Conservation (phyloP, 2,797 vertebrate genomes). For the Sternarchorhynchus goeldii region DNA sequence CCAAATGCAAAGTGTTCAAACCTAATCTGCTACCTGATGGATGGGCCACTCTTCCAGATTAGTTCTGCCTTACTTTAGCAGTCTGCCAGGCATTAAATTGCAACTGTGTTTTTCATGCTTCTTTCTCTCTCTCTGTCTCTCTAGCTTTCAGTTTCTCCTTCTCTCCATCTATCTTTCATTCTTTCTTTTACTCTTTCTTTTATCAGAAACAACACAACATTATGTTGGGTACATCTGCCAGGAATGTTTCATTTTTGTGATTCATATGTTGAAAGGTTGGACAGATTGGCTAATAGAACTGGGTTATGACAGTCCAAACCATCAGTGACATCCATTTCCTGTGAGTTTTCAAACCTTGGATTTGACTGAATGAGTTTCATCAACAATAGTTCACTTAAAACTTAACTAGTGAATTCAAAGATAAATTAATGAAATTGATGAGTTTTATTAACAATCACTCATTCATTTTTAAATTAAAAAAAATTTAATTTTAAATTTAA, state of each 20-base stretch:
- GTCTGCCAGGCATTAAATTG: constrained; percentile 40
- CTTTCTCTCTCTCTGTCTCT: background rate
- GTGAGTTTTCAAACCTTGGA: background rate
- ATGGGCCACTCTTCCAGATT: constrained; percentile 45
- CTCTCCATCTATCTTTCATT: background rate
- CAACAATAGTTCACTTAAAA: no score
- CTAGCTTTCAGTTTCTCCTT: background rate
- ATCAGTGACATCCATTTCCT: background rate
- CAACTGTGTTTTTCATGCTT: background rate
- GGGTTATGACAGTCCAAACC: background rate
- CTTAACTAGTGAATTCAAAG: no score
- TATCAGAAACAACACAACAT: no score
- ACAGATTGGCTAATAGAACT: background rate
- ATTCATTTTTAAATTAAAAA: no score
- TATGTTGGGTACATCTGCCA: no score
- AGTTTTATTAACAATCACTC: no score
- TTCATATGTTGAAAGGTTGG: background rate
- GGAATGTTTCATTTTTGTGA: no score
- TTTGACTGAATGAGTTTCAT: no score
- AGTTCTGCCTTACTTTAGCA: constrained; percentile 17
- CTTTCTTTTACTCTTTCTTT: no score
- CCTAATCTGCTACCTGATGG: constrained; percentile 28
- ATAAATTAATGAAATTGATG: no score
- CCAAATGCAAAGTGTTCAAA: constrained; percentile 39
- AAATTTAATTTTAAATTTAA: no score